Evolutionary conservation across 1,140 invertebrate species (phyloP).

Genomic region (Drosophila virilis): DNA sequence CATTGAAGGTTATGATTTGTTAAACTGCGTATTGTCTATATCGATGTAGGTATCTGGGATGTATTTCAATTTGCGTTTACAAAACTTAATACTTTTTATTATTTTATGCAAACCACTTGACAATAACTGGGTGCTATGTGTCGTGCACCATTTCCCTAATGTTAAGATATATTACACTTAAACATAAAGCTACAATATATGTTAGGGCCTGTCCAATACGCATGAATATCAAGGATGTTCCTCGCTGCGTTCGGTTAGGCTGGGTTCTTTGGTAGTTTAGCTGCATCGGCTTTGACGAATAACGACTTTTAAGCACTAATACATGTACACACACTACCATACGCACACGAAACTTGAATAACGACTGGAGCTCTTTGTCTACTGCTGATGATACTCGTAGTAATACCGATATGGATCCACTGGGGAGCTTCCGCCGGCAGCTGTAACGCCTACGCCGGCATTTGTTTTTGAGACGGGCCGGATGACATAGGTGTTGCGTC

Average conservation of each 20-base stretch:
- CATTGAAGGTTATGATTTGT: too few species aligned
- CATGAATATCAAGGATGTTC: conserved; percentile 10
- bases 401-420: conserved; percentile 86
- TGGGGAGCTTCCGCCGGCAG: conserved; percentile 70
- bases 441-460: conserved; percentile 54
- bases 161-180: conserved; percentile 49
- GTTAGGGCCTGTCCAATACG: conserved; percentile 43
- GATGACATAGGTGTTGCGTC: conserved; percentile 87
- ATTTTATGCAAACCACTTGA: conserved; percentile 1
- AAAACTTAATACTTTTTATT: conserved; percentile 32
- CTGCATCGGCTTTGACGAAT: conserved; percentile 35
- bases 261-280: conserved; percentile 71
- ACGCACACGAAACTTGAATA: conserved; percentile 19
- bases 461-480: conserved; percentile 85
- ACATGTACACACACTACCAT: conserved; percentile 23
- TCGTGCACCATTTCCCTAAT: conserved; percentile 13
- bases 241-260: conserved; percentile 42
- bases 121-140: background rate
- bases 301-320: conserved; percentile 10
- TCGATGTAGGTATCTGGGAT: too few species aligned
- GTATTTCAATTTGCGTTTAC: too few species aligned
- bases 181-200: conserved; percentile 53
- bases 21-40: too few species aligned
- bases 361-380: conserved; percentile 10
- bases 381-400: conserved; percentile 84